Percentiles rank a stretch among this genome's conserved stretches.
Evolutionary conservation across 1,140 invertebrate species (phyloP).

Genomic region (Temnothorax longispinosus): DNA sequence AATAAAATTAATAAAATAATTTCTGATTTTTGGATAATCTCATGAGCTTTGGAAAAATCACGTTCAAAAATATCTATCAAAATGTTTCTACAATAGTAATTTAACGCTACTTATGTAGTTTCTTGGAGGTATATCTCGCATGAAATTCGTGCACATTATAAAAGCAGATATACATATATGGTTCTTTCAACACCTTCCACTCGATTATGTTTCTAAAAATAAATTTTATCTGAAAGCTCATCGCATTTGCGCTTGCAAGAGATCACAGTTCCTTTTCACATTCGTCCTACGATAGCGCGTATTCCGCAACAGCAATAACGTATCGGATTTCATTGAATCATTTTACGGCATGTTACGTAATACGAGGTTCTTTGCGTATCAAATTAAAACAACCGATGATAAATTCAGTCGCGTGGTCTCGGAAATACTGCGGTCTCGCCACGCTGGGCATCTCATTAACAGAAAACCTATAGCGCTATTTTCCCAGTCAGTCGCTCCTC

Average conservation of each 20-base stretch:
- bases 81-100: neutral
- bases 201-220: neutral
- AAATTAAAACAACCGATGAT: slow-evolving; percentile 44
- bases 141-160: neutral
- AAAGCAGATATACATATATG: neutral
- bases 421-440: slow-evolving; percentile 22
- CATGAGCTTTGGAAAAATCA: neutral
- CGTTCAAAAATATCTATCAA: neutral
- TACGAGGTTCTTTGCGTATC: neutral
- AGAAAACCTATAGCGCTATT: slow-evolving; percentile 20
- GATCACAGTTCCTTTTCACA: neutral
- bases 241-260: neutral
- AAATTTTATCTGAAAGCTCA: neutral
- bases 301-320: neutral
- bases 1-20: neutral
- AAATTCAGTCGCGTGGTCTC: slow-evolving; percentile 25
- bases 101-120: neutral
- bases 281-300: neutral
- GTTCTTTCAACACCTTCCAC: neutral
- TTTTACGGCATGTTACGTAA: neutral
- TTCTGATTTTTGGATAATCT: neutral
- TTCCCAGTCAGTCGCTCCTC: neutral
- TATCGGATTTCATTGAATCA: neutral
- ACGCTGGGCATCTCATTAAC: slow-evolving; percentile 40
- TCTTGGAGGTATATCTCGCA: neutral